A percentile compares a stretch with the other conserved stretches of the same genome.
These are phyloP conservation scores for Leucopsar rothschildi DNA, from an alignment of 2,113 vertebrate species.

Conservation along the genomic window DNA sequence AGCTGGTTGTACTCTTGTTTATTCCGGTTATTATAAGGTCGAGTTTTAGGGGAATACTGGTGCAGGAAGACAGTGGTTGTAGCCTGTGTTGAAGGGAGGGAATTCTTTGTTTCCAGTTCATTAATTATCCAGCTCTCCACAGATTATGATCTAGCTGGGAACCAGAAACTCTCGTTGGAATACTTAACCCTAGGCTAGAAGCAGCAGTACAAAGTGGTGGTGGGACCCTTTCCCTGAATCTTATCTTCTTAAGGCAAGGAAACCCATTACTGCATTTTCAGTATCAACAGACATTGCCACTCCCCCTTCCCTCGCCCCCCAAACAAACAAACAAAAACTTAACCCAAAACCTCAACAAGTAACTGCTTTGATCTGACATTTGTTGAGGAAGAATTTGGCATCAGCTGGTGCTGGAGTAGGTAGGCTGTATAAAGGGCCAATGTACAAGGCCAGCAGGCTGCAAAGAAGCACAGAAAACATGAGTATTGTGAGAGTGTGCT, in stretches of 20 bases:
- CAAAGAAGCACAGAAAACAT: neutral
- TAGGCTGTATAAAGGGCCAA: neutral
- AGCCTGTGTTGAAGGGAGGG: neutral
- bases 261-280: neutral
- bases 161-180: neutral
- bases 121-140: neutral
- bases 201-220: neutral
- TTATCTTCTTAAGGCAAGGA: neutral
- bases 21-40: neutral
- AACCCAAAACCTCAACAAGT: neutral
- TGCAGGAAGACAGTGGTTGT: neutral
- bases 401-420: neutral
- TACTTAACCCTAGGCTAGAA: neutral
- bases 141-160: neutral
- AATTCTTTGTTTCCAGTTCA: neutral
- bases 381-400: neutral
- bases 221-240: neutral
- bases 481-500: neutral
- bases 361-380: neutral
- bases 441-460: neutral
- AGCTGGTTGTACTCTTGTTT: neutral
- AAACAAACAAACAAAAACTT: neutral
- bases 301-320: neutral
- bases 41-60: neutral
- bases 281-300: neutral